Conservation (phyloP, 2,888 invertebrate genomes). For the Incurvaria masculella region DNA sequence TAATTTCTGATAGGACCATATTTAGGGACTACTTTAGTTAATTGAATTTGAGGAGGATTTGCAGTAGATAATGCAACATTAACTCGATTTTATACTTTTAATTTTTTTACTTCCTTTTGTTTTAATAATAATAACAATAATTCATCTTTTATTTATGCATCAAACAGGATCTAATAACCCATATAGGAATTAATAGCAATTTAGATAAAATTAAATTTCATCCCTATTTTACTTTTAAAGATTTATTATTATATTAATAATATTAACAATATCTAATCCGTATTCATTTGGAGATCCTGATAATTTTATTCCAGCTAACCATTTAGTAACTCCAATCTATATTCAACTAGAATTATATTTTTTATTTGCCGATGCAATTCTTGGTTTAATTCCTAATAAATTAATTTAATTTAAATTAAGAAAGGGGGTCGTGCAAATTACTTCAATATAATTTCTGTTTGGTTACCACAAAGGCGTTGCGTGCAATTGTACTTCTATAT, state of each 20-base stretch:
- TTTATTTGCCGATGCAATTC: neutral
- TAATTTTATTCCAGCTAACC: slow-evolving; percentile 70
- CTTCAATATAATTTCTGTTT: no score
- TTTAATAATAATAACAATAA: no score
- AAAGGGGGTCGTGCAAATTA: no score
- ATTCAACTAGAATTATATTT: slow-evolving; percentile 83
- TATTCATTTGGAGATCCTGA: slow-evolving; percentile 66
- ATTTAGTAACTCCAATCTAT: slow-evolving; percentile 66
- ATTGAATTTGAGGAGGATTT: no score
- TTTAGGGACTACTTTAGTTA: no score
- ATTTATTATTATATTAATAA: slow-evolving; percentile 52
- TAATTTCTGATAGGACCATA: no score
- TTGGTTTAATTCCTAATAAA: neutral
- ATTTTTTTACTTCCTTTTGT: no score
- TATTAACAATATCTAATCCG: slow-evolving; percentile 53
- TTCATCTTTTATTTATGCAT: no score
- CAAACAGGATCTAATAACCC: neutral
- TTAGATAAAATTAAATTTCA: slow-evolving; percentile 69
- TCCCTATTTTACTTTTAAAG: slow-evolving; percentile 63
- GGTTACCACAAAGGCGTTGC: no score
- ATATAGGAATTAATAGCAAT: neutral
- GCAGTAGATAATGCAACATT: no score
- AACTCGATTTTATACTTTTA: no score
- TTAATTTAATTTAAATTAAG: neutral
- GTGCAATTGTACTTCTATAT: no score